phyloP scores from a whole-genome alignment of 37 sponge, comb jelly and placozoan genomes.

The Haliclona indistincta region DNA sequence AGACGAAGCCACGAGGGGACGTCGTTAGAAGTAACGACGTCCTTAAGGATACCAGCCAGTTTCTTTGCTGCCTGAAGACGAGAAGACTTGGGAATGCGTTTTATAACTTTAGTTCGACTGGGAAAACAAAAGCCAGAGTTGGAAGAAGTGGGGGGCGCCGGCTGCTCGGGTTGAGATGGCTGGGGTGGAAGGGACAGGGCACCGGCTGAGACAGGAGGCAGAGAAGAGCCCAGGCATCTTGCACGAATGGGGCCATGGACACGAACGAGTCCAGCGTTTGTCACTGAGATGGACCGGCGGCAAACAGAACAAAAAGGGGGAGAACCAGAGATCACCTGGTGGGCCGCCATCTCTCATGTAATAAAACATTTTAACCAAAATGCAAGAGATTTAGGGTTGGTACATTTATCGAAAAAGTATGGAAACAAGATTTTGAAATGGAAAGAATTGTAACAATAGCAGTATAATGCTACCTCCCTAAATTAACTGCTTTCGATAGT shows the following conservation, averaged over 20 bases:
- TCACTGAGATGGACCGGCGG: constrained; percentile 3
- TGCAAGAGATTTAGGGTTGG: too few species aligned
- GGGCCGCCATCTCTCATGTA: too few species aligned
- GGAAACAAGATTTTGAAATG: too few species aligned
- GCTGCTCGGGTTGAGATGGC: too few species aligned
- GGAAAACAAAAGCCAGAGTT: too few species aligned
- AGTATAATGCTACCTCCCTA: too few species aligned
- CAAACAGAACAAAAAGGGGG: background rate
- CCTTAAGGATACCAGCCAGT: constrained; percentile 5
- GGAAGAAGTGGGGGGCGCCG: too few species aligned
- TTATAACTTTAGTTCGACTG: constrained; percentile 5
- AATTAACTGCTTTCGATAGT: too few species aligned
- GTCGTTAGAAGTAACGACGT: background rate
- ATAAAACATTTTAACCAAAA: too few species aligned
- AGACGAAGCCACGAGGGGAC: background rate
- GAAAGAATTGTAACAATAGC: too few species aligned
- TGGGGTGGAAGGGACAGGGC: background rate
- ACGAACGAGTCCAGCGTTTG: constrained; percentile 1
- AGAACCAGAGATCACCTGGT: too few species aligned
- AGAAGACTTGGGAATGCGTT: background rate
- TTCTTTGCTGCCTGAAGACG: background rate
- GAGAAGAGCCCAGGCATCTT: constrained; percentile 2
- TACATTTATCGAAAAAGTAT: too few species aligned
- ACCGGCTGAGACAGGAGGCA: background rate
- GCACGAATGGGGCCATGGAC: constrained; percentile 10